A percentile compares a stretch with the other conserved stretches of the same genome.
phyloP scores from a whole-genome alignment of 2,113 vertebrate species.

The Phaetusa simplex region DNA sequence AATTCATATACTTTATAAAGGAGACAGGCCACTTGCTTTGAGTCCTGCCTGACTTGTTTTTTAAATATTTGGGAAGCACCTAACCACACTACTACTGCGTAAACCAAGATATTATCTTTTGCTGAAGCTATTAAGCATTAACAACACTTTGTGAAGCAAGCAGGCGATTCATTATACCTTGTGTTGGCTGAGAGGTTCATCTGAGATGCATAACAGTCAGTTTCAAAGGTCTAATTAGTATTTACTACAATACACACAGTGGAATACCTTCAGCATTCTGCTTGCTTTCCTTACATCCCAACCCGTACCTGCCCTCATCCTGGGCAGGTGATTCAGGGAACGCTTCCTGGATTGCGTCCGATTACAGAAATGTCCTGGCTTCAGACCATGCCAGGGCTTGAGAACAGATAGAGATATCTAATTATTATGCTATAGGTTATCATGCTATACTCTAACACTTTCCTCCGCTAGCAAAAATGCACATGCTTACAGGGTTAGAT shows the following conservation, averaged over 20 bases:
- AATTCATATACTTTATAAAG: neutral
- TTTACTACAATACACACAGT: neutral
- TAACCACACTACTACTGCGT: neutral
- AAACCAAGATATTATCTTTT: neutral
- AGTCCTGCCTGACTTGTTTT: neutral
- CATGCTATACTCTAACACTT: too few species aligned
- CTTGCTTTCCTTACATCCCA: neutral
- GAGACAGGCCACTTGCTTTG: neutral
- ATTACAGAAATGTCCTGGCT: neutral
- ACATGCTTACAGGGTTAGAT: neutral
- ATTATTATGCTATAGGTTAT: neutral
- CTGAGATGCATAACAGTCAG: neutral
- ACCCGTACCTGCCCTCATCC: neutral
- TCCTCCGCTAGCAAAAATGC: neutral
- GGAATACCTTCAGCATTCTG: neutral
- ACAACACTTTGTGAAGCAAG: neutral
- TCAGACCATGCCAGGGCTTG: neutral
- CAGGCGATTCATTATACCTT: neutral
- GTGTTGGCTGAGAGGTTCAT: neutral
- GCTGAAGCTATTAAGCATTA: neutral
- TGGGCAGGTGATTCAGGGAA: neutral
- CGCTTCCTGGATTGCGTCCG: neutral
- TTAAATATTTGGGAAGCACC: neutral
- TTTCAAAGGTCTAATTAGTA: neutral
- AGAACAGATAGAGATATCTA: neutral